Percentiles rank a stretch among this genome's conserved stretches.
These are phyloP conservation scores for Rhysida immarginata DNA, from an alignment of 1,140 invertebrate species.

Conservation along the genomic window DNA sequence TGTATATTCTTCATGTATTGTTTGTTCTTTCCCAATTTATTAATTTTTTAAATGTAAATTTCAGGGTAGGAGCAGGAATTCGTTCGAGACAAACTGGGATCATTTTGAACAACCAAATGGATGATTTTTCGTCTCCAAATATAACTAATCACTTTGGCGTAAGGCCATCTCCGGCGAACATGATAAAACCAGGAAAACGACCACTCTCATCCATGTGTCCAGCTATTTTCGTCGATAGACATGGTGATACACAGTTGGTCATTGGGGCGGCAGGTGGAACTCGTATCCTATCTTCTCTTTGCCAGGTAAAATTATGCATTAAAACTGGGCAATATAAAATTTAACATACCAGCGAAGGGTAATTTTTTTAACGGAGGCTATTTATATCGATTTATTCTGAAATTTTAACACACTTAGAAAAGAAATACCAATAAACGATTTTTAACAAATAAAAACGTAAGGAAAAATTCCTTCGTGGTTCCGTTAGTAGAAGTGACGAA, in stretches of 20 bases:
- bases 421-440: no score
- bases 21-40: no score
- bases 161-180: slow-evolving; percentile 50
- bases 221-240: slow-evolving; percentile 53
- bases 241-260: slow-evolving; percentile 50
- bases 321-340: no score
- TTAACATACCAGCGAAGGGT: no score
- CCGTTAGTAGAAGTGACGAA: no score
- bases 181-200: slow-evolving; percentile 57
- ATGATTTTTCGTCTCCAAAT: slow-evolving; percentile 77
- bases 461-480: no score
- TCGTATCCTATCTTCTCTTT: slow-evolving; percentile 52
- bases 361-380: no score
- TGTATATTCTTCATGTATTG: no score
- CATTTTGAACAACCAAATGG: slow-evolving; percentile 85
- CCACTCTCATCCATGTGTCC: slow-evolving; percentile 87
- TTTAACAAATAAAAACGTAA: no score
- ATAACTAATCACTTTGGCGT: slow-evolving; percentile 34
- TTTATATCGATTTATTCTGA: no score
- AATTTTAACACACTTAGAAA: no score
- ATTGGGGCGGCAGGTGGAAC: slow-evolving; percentile 86
- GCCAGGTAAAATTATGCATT: background rate
- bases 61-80: slow-evolving; percentile 64
- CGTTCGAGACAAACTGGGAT: slow-evolving; percentile 70
- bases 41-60: no score